Conservation (phyloP, 2,797 vertebrate species). For the Telmatherina bonti region DNA sequence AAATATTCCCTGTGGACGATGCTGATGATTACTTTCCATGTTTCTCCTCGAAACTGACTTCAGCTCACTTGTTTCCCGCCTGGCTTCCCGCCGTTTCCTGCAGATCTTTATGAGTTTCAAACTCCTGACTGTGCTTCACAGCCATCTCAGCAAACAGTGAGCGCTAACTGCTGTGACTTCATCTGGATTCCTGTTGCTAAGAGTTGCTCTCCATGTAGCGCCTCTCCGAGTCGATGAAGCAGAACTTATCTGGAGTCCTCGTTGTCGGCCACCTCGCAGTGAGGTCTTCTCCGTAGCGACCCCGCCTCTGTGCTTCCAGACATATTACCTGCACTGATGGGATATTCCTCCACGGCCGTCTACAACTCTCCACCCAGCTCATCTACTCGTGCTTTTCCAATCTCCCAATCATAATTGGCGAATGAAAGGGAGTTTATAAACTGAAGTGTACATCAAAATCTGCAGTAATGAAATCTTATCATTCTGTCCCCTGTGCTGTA, state of each 20-base stretch:
- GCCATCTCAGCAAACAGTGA: not conserved
- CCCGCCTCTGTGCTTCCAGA: not conserved
- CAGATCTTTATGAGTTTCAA: conserved; percentile 5
- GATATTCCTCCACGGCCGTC: conserved; percentile 6
- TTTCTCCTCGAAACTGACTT: conserved; percentile 6
- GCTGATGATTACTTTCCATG: conserved; percentile 41
- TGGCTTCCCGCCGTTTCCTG: conserved; percentile 15
- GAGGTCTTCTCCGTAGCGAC: not conserved
- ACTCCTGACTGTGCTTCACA: no score
- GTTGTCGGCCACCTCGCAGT: not conserved
- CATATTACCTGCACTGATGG: conserved; percentile 2
- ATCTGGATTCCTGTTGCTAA: conserved; percentile 4
- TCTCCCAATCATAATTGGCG: conserved; percentile 79
- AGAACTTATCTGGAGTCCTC: conserved; percentile 6
- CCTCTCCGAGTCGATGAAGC: not conserved
- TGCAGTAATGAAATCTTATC: conserved; percentile 84
- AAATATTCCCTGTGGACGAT: not conserved
- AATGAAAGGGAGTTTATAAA: conserved; percentile 84
- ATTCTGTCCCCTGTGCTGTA: conserved; percentile 72
- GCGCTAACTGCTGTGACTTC: conserved; percentile 9
- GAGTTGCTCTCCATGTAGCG: conserved; percentile 3
- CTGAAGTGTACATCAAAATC: conserved; percentile 83
- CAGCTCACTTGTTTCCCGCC: conserved; percentile 8
- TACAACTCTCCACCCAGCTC: conserved; percentile 29
- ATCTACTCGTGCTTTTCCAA: conserved; percentile 64